Evolutionary conservation across 2,113 vertebrate species (phyloP).

Genomic region (Collichthys lucidus): DNA sequence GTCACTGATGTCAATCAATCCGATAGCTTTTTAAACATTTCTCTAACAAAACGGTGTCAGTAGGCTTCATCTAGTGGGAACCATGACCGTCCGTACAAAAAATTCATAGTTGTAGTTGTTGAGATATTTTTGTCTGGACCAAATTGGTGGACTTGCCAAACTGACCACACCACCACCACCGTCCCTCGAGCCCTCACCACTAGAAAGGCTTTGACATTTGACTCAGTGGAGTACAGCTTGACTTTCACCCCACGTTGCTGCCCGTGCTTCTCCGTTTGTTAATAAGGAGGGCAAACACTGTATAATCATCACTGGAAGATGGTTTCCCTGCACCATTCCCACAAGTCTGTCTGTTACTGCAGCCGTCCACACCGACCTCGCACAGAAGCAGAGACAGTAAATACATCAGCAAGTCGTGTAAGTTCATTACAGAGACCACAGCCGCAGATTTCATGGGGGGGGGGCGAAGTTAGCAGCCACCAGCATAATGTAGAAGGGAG

Average conservation of each 20-base stretch:
- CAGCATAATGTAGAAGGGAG: conserved; percentile 16
- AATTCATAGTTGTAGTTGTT: neutral
- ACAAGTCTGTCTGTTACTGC: conserved; percentile 23
- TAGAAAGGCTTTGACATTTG: neutral
- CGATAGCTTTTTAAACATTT: too few relatives aligned
- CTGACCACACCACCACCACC: neutral
- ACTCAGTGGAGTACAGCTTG: conserved; percentile 15
- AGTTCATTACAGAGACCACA: conserved; percentile 60
- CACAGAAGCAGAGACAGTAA: conserved; percentile 20
- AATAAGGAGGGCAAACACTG: conserved; percentile 2
- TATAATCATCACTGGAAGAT: conserved; percentile 30
- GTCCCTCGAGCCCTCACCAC: neutral
- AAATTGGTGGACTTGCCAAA: neutral
- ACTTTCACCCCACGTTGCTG: neutral
- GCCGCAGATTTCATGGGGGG: conserved; percentile 30
- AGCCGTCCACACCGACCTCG: conserved; percentile 7
- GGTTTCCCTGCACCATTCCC: conserved; percentile 25
- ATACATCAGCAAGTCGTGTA: conserved; percentile 48
- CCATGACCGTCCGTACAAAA: neutral
- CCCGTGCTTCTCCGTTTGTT: conserved; percentile 7
- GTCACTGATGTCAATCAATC: neutral
- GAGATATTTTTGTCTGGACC: neutral
- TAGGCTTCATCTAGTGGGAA: neutral
- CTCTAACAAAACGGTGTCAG: neutral
- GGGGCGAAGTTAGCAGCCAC: conserved; percentile 50